These are phyloP conservation scores for Hepsetus odoe DNA, from an alignment of 2,113 vertebrate genomes.

Conservation along the genomic window DNA sequence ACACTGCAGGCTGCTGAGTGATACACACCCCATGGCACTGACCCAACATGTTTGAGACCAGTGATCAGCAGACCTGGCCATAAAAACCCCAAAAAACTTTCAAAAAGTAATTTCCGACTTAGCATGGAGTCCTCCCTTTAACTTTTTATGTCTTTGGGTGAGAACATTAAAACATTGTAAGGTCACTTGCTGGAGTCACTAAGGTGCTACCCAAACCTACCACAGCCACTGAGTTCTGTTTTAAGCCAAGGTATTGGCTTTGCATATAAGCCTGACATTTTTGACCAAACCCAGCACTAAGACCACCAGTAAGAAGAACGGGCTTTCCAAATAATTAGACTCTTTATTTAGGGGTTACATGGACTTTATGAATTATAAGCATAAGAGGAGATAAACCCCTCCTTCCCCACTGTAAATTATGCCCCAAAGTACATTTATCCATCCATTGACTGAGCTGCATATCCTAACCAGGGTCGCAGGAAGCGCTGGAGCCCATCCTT, in stretches of 20 bases:
- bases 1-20: constrained; percentile 32
- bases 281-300: no score
- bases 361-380: no score
- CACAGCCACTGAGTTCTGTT: not conserved
- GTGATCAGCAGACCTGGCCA: constrained; percentile 11
- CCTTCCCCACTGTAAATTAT: no score
- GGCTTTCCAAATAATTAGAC: no score
- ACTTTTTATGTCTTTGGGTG: constrained; percentile 10
- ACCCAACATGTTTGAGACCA: constrained; percentile 25
- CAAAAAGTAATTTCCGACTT: constrained; percentile 48
- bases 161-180: constrained; percentile 16
- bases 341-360: no score
- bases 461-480: no score
- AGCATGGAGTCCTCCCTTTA: constrained; percentile 51
- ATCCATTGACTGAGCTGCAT: no score
- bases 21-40: constrained; percentile 15
- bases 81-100: constrained; percentile 31
- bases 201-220: not conserved
- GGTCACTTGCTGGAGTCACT: not conserved
- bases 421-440: no score
- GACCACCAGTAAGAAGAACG: no score
- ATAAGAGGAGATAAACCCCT: no score
- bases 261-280: no score
- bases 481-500: no score
- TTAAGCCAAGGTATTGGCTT: not conserved